Percentiles rank a stretch among this genome's conserved stretches.
These are phyloP conservation scores for Lepus americanus DNA, from an alignment of 2,113 vertebrate species.

Conservation along the genomic window DNA sequence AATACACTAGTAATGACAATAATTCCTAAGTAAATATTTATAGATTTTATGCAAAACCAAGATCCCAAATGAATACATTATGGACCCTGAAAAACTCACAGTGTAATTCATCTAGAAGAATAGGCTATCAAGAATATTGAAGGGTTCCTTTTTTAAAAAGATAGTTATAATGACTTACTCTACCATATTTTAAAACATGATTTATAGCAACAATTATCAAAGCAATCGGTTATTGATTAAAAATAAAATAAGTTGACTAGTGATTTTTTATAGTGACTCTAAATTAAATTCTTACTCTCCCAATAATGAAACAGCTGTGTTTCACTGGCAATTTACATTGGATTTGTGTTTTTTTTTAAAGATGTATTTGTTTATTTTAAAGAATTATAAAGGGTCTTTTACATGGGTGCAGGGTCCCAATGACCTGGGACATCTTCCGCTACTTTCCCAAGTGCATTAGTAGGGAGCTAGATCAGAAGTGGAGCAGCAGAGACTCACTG, in stretches of 20 bases:
- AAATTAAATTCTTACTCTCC: constrained; percentile 25
- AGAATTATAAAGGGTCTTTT: too few relatives aligned
- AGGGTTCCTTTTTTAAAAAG: constrained; percentile 51
- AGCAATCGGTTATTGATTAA: constrained; percentile 57
- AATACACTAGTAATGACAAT: constrained; percentile 62
- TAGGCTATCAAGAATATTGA: constrained; percentile 51
- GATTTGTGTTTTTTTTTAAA: too few relatives aligned
- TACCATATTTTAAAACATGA: constrained; percentile 46
- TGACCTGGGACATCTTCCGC: too few relatives aligned
- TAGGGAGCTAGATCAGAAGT: too few relatives aligned
- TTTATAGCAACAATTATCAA: constrained; percentile 62
- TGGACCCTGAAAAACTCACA: constrained; percentile 51
- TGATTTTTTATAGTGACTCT: constrained; percentile 15
- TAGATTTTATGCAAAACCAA: constrained; percentile 75
- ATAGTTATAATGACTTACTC: constrained; percentile 48
- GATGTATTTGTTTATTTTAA: too few relatives aligned
- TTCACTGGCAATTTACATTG: background rate
- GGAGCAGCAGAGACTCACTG: too few relatives aligned
- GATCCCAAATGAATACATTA: constrained; percentile 59
- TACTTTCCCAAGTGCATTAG: too few relatives aligned
- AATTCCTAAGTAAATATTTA: constrained; percentile 76
- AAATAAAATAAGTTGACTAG: constrained; percentile 46
- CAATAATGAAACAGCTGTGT: background rate
- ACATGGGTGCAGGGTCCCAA: too few relatives aligned
- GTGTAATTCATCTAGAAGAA: constrained; percentile 57